phyloP scores from a whole-genome alignment of 2,888 invertebrate genomes.

The Dusona sp. region DNA sequence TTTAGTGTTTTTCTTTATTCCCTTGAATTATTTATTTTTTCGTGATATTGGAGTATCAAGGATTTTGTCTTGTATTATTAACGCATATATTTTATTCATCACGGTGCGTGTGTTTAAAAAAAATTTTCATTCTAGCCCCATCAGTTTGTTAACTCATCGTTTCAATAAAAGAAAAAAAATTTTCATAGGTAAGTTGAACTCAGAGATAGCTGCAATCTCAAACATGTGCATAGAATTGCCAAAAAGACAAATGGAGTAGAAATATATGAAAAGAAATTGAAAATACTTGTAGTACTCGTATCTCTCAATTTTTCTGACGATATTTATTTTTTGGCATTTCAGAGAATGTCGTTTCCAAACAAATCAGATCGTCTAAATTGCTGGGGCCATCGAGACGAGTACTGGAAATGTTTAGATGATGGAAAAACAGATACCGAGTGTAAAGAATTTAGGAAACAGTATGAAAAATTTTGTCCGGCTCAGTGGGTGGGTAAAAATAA shows the following conservation, averaged over 20 bases:
- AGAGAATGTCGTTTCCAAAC: constrained; percentile 91
- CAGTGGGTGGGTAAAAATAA: constrained; percentile 89
- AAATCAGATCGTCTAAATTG: constrained; percentile 93
- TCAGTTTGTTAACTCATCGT: not conserved
- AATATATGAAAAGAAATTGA: not conserved
- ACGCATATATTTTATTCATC: not conserved
- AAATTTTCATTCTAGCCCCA: not conserved
- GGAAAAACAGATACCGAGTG: constrained; percentile 89
- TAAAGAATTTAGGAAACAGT: constrained; percentile 89
- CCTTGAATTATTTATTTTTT: not conserved
- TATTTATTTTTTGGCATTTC: constrained; percentile 11
- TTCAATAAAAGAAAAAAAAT: constrained; percentile 31
- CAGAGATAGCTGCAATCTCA: not conserved
- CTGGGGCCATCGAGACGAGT: constrained; percentile 94
- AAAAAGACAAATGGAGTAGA: not conserved
- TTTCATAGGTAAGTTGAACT: constrained; percentile 63
- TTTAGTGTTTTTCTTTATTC: not conserved
- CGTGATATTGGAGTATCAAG: constrained; percentile 7
- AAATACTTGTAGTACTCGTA: not conserved
- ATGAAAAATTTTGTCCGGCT: constrained; percentile 91
- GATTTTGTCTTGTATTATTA: constrained; percentile 4
- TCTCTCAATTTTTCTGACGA: not conserved
- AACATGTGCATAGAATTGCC: not conserved
- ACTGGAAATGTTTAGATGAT: constrained; percentile 95
- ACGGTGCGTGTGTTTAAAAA: constrained; percentile 38